A percentile compares a stretch with the other conserved stretches of the same genome.
These are phyloP conservation scores for Scaptodrosophila latifasciaeformis DNA, from an alignment of 2,888 invertebrate genomes.

Conservation along the genomic window DNA sequence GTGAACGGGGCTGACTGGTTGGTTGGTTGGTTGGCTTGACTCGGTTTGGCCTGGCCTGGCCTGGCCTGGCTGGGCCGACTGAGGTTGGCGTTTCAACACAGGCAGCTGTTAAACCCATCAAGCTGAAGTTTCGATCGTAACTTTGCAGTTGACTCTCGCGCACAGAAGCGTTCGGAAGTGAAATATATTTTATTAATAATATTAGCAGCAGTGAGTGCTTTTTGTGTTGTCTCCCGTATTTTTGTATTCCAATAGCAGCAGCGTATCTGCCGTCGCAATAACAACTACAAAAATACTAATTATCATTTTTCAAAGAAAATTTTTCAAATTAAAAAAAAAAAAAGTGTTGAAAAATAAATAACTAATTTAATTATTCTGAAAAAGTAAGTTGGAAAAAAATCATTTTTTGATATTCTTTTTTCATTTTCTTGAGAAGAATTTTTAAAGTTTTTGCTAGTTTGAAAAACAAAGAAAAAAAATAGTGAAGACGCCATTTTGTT, in stretches of 20 bases:
- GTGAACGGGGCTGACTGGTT: conserved; percentile 13
- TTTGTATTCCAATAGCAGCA: too few species aligned
- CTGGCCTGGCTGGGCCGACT: conserved; percentile 26
- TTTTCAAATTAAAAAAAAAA: too few species aligned
- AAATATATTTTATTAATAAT: conserved; percentile 76
- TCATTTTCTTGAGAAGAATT: too few species aligned
- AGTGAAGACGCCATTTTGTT: conserved; percentile 63
- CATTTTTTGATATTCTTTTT: too few species aligned
- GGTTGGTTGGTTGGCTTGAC: conserved; percentile 23
- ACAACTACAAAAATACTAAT: neutral
- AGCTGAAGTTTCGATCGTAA: conserved; percentile 75
- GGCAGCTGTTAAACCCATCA: conserved; percentile 73
- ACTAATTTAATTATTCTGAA: too few species aligned
- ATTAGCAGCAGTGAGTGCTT: conserved; percentile 58
- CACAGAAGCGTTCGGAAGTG: conserved; percentile 76
- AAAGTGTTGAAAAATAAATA: too few species aligned
- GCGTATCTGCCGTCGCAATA: too few species aligned
- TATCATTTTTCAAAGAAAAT: too few species aligned
- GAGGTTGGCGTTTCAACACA: conserved; percentile 73
- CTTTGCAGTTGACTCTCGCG: conserved; percentile 76
- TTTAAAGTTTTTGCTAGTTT: too few species aligned
- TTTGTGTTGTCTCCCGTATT: conserved; percentile 4
- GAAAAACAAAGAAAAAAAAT: neutral
- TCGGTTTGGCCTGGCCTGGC: too few species aligned
- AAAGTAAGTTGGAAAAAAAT: too few species aligned